phyloP scores from a whole-genome alignment of 2,113 vertebrate species.

The Myotis yumanensis region DNA sequence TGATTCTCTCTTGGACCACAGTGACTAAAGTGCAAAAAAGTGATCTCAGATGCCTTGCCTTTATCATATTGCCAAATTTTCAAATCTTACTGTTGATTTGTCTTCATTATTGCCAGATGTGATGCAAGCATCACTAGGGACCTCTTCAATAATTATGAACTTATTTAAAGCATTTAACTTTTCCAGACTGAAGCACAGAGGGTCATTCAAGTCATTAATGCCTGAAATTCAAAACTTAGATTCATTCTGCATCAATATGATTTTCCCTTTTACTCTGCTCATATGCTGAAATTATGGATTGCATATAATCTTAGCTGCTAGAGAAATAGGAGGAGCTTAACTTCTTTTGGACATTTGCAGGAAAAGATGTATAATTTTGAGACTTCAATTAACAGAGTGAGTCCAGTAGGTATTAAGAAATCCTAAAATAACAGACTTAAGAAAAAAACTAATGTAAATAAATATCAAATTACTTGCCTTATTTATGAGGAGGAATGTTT shows the following conservation, averaged over 20 bases:
- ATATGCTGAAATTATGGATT: not conserved
- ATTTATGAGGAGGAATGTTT: not conserved
- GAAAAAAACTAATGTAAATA: not conserved
- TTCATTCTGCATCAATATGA: constrained; percentile 24
- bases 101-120: constrained; percentile 90
- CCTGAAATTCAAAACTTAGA: constrained; percentile 67
- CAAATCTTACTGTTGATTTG: constrained; percentile 86
- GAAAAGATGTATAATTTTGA: not conserved
- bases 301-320: not conserved
- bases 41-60: constrained; percentile 83
- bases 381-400: not conserved
- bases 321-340: not conserved
- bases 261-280: not conserved
- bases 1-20: constrained; percentile 84
- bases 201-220: constrained; percentile 62
- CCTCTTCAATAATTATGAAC: constrained; percentile 76
- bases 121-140: constrained; percentile 82
- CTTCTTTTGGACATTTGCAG: not conserved
- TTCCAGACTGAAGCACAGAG: constrained; percentile 65
- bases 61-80: constrained; percentile 87
- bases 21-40: constrained; percentile 84
- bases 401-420: not conserved
- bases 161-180: constrained; percentile 73
- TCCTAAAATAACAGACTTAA: not conserved
- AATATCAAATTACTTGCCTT: not conserved